These are phyloP conservation scores for Anguilla japonica DNA, from an alignment of 2,113 vertebrate species.

Conservation along the genomic window DNA sequence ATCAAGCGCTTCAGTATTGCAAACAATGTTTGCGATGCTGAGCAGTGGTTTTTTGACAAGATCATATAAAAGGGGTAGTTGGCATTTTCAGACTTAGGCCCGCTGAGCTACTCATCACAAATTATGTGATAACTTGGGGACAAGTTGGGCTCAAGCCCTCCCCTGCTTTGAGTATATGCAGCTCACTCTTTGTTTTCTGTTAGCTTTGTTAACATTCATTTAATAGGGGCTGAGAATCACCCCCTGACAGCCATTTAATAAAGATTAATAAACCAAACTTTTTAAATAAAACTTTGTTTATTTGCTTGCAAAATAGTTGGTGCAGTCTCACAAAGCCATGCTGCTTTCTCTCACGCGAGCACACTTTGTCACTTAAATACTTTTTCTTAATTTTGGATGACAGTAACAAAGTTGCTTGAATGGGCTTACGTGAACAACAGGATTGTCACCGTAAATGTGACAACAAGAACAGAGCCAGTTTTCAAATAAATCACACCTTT, in stretches of 20 bases:
- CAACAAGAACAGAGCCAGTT: neutral
- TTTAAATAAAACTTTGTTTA: too few species aligned
- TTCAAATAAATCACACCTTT: slow-evolving; percentile 13
- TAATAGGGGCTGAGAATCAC: too few species aligned
- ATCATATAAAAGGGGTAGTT: neutral
- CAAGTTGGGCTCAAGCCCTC: too few species aligned
- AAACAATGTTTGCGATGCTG: neutral
- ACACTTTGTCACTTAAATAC: neutral
- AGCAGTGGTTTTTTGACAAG: neutral
- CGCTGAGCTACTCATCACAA: too few species aligned
- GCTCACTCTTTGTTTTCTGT: too few species aligned
- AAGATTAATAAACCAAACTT: too few species aligned
- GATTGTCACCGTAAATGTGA: neutral
- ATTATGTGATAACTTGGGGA: too few species aligned
- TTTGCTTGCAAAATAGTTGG: too few species aligned
- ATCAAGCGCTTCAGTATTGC: neutral
- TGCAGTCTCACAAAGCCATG: neutral
- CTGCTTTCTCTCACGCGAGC: neutral
- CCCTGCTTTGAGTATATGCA: too few species aligned
- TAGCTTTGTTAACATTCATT: too few species aligned
- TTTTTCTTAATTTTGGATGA: neutral
- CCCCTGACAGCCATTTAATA: too few species aligned
- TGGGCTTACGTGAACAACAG: neutral
- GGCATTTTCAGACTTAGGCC: too few species aligned
- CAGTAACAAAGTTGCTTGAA: neutral